These are phyloP conservation scores for Calypte anna DNA, from an alignment of 2,113 vertebrate species.

Conservation along the genomic window DNA sequence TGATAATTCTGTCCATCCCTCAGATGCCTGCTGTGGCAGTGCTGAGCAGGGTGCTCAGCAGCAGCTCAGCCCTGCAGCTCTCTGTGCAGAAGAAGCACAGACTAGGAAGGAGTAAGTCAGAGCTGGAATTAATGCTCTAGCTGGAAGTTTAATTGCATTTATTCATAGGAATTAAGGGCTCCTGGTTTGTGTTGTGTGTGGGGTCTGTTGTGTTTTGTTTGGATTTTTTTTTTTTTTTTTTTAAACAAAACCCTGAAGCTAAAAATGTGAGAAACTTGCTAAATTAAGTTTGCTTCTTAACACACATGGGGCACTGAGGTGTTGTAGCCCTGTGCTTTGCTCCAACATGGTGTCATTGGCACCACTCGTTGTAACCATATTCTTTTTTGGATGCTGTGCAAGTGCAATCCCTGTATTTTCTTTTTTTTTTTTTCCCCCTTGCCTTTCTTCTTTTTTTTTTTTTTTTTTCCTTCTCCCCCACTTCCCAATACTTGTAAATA, in stretches of 20 bases:
- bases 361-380: fast-evolving
- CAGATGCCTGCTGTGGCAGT: not conserved
- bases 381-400: fast-evolving
- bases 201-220: too few relatives aligned
- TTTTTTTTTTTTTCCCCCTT: too few relatives aligned
- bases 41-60: not conserved
- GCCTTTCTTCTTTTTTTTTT: too few relatives aligned
- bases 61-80: not conserved
- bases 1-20: not conserved
- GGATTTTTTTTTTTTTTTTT: not conserved
- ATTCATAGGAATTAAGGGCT: not conserved
- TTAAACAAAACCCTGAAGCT: not conserved
- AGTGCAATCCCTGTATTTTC: not conserved
- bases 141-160: not conserved
- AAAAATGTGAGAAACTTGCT: not conserved
- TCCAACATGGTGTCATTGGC: fast-evolving
- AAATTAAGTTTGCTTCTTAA: not conserved
- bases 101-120: not conserved
- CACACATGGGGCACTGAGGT: too few relatives aligned
- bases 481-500: not conserved
- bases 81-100: not conserved
- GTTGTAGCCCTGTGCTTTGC: too few relatives aligned
- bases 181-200: too few relatives aligned
- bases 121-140: not conserved
- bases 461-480: not conserved